phyloP scores from a whole-genome alignment of 2,888 invertebrate genomes.

The Hipparchia sbordonii region DNA sequence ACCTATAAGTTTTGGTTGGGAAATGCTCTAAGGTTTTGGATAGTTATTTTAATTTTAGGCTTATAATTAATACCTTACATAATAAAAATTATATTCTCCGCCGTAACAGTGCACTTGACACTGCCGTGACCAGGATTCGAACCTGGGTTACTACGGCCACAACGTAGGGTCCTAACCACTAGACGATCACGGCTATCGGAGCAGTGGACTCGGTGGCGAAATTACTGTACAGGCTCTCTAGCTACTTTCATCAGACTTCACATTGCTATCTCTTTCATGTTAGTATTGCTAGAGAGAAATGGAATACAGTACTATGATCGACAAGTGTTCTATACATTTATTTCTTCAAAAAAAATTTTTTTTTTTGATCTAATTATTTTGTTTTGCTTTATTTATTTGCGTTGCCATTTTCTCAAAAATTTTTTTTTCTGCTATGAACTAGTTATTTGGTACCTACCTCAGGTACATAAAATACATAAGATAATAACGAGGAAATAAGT shows the following conservation, averaged over 20 bases:
- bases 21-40: too few species aligned
- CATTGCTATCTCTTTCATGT: not conserved
- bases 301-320: not conserved
- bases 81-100: constrained; percentile 9
- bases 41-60: too few species aligned
- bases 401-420: too few species aligned
- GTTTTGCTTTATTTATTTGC: too few species aligned
- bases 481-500: too few species aligned
- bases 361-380: not conserved
- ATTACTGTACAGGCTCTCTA: not conserved
- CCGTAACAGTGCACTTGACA: constrained; percentile 29
- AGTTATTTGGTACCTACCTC: too few species aligned
- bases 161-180: constrained; percentile 90
- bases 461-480: too few species aligned
- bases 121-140: constrained; percentile 85
- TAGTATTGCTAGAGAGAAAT: not conserved
- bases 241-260: not conserved
- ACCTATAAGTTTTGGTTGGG: too few species aligned
- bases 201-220: constrained; percentile 7
- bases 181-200: constrained; percentile 82
- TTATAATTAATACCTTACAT: too few species aligned
- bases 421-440: not conserved
- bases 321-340: not conserved
- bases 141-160: constrained; percentile 91
- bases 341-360: not conserved